These are phyloP conservation scores for Rhinogobius similis DNA, from an alignment of 2,113 vertebrate species.

Conservation along the genomic window DNA sequence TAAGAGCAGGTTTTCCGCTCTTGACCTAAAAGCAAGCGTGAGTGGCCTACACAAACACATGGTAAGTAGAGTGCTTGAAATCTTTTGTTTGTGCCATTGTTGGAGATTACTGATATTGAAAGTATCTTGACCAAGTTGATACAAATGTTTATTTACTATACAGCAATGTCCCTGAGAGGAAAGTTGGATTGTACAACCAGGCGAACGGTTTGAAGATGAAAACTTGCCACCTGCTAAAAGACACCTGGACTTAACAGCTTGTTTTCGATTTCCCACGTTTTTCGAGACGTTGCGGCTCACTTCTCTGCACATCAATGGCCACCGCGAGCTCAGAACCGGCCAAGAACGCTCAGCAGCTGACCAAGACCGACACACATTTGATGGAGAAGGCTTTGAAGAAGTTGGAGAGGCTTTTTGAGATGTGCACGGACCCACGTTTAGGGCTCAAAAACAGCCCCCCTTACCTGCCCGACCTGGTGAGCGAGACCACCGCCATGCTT, in stretches of 20 bases:
- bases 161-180: neutral
- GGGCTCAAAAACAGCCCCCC: conserved; percentile 79
- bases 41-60: conserved; percentile 18
- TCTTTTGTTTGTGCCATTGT: neutral
- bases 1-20: conserved; percentile 34
- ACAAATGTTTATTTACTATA: neutral
- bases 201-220: conserved; percentile 16
- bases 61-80: conserved; percentile 3
- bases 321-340: conserved; percentile 35
- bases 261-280: neutral
- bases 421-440: conserved; percentile 65
- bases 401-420: conserved; percentile 69
- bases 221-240: neutral
- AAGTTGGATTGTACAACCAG: neutral
- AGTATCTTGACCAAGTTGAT: neutral
- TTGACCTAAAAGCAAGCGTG: conserved; percentile 5
- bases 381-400: conserved; percentile 71
- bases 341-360: conserved; percentile 27
- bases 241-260: conserved; percentile 6
- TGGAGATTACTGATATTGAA: neutral
- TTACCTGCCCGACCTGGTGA: conserved; percentile 79
- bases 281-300: conserved; percentile 14
- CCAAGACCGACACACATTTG: conserved; percentile 47
- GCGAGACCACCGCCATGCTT: conserved; percentile 61
- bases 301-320: conserved; percentile 56